Evolutionary conservation across 2,797 vertebrate species (phyloP), one percentile per base, ranked within the genome.

Genomic region (Crenichthys baileyi): DNA sequence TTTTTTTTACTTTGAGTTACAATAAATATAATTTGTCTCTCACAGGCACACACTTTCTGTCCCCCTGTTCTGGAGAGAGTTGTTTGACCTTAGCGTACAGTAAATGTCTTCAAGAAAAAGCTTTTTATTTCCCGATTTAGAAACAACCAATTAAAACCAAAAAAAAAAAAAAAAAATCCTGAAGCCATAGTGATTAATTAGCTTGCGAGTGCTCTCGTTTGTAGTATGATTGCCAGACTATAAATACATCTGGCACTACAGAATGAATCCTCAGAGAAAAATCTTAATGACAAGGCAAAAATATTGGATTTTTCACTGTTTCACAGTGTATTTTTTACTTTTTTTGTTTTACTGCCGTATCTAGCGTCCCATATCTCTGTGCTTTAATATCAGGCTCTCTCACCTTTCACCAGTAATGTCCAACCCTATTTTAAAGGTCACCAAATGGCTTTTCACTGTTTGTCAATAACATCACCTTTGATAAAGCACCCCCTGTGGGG

Each of bases 141-240:
- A 90, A 90, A 76, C 75, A 83, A 70, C 82, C 84, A 92, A 91
- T 92, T 91, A 90, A 15, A 12, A 11, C 29, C 31, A 31, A 63
- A 39, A 9, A 67, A 41, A 22, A 16, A 63, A 63, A 65, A 44
- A 67, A 83, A 70, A 73, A 91, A 88, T 88, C 53, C 88, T 86
- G 81, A 65, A 90, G 83, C 83, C 78, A 90, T 87, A 77, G 83
- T 89, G 85, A 92, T 93, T 91, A 88, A 94, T 92, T 85, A 79
- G 87, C 86, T 90, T 80, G 76, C 79, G 87, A 53, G 76, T 77
- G 87, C 76, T 88, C 85, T 83, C 86, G 83, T 90, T 91, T 84
- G 83, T 31, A 53, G 12, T 84, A 79, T 87, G 80, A 92, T 91
- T 89, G 81, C 80, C 76, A 26, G 77, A 44, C 91, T 90, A 91